A percentile compares a stretch with the other conserved stretches of the same genome.
Evolutionary conservation across 1,140 invertebrate species (phyloP).

Genomic region (Epicauta chinensis): DNA sequence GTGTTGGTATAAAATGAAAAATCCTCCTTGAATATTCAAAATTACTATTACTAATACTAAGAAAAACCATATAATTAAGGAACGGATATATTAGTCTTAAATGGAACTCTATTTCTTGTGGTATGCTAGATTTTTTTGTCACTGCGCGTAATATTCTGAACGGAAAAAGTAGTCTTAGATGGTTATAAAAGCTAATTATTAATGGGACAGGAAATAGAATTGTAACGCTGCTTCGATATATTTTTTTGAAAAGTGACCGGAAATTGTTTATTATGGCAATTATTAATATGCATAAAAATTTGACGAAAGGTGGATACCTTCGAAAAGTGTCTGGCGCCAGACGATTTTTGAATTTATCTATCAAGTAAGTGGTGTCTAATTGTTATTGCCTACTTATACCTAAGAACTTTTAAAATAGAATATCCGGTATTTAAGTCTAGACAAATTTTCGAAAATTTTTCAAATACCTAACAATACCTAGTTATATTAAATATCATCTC

Average conservation of each 20-base stretch:
- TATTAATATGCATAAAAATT: constrained; percentile 10
- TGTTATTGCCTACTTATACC: no score
- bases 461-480: no score
- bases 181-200: constrained; percentile 11
- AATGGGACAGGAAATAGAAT: constrained; percentile 1
- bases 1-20: not conserved
- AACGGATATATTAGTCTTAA: not conserved
- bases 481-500: no score
- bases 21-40: not conserved
- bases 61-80: not conserved
- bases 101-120: not conserved
- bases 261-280: constrained; percentile 14
- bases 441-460: no score
- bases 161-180: not conserved
- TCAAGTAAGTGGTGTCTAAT: not conserved
- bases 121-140: no score
- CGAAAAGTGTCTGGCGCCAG: constrained; percentile 10
- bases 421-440: no score
- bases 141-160: no score
- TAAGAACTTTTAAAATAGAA: no score
- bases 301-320: not conserved
- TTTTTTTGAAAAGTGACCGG: constrained; percentile 1
- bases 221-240: constrained; percentile 4
- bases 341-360: constrained; percentile 6
- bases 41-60: not conserved